Evolutionary conservation across 2,888 invertebrate genomes (phyloP).

Genomic region (Drosophila nr. perissopoda): DNA sequence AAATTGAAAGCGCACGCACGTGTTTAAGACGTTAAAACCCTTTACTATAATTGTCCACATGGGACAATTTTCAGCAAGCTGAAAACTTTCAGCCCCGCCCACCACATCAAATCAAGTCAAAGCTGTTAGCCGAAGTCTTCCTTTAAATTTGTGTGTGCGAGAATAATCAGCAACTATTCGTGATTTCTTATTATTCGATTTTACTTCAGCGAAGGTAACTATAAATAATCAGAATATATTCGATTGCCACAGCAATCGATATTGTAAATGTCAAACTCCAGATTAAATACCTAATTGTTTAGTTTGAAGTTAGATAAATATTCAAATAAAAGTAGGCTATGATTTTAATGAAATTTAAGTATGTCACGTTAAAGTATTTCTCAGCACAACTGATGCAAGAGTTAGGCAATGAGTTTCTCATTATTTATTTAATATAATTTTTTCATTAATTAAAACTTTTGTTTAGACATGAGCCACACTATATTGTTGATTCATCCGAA

Average conservation of each 20-base stretch:
- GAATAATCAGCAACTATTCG: conserved; percentile 1
- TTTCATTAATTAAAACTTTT: too few relatives aligned
- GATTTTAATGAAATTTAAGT: background rate
- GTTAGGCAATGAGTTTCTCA: background rate
- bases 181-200: background rate
- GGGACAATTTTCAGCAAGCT: conserved; percentile 58
- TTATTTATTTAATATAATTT: background rate
- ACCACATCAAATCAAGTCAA: conserved; percentile 16
- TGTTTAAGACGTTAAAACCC: conserved; percentile 66
- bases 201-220: background rate
- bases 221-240: background rate
- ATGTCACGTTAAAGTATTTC: too few relatives aligned
- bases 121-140: conserved; percentile 1
- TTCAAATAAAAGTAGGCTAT: conserved; percentile 4
- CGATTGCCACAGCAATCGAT: background rate
- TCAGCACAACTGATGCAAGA: background rate
- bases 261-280: background rate
- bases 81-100: conserved; percentile 1
- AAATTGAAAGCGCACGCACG: conserved; percentile 78
- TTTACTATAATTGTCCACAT: conserved; percentile 71
- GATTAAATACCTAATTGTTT: background rate
- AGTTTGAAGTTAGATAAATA: background rate
- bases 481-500: conserved; percentile 97
- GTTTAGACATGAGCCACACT: conserved; percentile 91
- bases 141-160: background rate